phyloP scores from a whole-genome alignment of 2,888 invertebrate genomes.

The Leuctra nigra region DNA sequence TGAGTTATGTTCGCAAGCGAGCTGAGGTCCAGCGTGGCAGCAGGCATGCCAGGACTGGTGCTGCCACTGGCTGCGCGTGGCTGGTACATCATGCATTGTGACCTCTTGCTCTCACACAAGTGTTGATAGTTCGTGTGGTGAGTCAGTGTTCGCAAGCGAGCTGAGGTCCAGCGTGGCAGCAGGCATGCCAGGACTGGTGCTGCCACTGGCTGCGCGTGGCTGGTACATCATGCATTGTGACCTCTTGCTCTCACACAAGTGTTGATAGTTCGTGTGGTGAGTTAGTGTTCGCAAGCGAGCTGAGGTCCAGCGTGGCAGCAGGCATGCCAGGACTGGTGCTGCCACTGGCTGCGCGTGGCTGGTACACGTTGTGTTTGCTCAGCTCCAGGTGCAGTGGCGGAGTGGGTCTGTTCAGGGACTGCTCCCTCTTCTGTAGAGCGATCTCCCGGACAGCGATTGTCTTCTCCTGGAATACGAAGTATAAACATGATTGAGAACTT shows the following conservation, averaged over 20 bases:
- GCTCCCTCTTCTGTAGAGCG: slow-evolving; percentile 39
- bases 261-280: slow-evolving; percentile 63
- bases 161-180: too few species aligned
- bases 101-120: too few species aligned
- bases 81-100: too few species aligned
- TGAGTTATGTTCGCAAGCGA: too few species aligned
- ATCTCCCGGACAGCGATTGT: slow-evolving; percentile 70
- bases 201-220: too few species aligned
- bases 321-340: slow-evolving; percentile 59
- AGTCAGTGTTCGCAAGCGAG: too few species aligned
- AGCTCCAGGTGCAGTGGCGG: slow-evolving; percentile 24
- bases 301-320: slow-evolving; percentile 53
- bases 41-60: too few species aligned
- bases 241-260: slow-evolving; percentile 46
- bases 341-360: slow-evolving; percentile 47
- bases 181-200: too few species aligned
- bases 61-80: too few species aligned
- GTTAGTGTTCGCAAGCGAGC: slow-evolving; percentile 57
- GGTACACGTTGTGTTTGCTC: slow-evolving; percentile 22
- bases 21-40: too few species aligned
- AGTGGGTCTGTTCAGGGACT: slow-evolving; percentile 27
- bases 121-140: too few species aligned
- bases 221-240: neutral
- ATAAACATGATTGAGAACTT: neutral
- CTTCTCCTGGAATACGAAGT: slow-evolving; percentile 51